Evolutionary conservation across 2,797 vertebrate genomes (phyloP).

Genomic region (Melanotaenia trifasciata): DNA sequence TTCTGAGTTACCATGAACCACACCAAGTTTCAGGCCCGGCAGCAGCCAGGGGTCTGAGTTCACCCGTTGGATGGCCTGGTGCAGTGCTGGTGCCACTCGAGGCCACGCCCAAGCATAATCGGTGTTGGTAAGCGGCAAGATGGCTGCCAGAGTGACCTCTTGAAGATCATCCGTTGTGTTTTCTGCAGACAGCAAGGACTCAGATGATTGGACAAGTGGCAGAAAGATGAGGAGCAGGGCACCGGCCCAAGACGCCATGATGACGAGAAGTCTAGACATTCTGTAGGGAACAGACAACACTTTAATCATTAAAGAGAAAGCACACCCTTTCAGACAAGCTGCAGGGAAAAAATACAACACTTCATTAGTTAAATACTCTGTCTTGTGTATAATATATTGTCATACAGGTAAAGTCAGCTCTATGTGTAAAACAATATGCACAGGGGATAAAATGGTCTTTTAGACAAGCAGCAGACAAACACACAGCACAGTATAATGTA

Average conservation of each 20-base stretch:
- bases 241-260: constrained; percentile 38
- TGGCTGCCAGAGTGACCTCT: constrained; percentile 87
- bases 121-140: constrained; percentile 87
- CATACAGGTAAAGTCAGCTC: neutral
- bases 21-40: constrained; percentile 73
- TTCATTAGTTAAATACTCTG: neutral
- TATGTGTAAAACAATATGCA: neutral
- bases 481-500: neutral
- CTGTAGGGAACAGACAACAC: constrained; percentile 26
- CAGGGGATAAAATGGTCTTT: neutral
- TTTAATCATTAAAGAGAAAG: neutral
- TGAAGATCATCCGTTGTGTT: constrained; percentile 25
- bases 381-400: neutral
- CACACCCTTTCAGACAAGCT: constrained; percentile 19
- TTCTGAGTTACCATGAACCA: constrained; percentile 86
- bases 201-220: constrained; percentile 34
- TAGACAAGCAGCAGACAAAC: neutral
- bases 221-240: constrained; percentile 27
- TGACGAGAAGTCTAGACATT: constrained; percentile 12
- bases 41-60: constrained; percentile 80
- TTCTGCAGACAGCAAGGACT: neutral
- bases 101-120: constrained; percentile 93
- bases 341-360: neutral
- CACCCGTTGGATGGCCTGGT: constrained; percentile 79
- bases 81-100: constrained; percentile 87